A percentile compares a stretch with the other conserved stretches of the same genome.
Evolutionary conservation across 2,113 vertebrate genomes (phyloP).

Genomic region (Apistogramma diplotaenia): DNA sequence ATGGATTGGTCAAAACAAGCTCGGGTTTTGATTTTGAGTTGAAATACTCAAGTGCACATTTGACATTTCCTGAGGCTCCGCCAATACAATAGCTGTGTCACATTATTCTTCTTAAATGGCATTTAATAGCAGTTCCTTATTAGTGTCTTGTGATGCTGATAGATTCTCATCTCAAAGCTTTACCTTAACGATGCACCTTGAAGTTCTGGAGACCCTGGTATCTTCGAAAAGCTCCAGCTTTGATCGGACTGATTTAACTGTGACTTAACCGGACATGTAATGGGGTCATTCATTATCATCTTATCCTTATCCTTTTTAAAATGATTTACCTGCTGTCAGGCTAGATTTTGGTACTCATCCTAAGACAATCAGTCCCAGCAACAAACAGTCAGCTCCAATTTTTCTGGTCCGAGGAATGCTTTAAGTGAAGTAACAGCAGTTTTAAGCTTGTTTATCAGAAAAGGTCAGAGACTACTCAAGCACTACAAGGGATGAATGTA

Average conservation of each 20-base stretch:
- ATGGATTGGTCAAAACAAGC: not conserved
- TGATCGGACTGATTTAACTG: not conserved
- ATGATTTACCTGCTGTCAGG: slow-evolving; percentile 11
- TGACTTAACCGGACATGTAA: not conserved
- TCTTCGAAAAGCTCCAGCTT: not conserved
- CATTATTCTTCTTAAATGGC: not conserved
- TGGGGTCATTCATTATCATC: not conserved
- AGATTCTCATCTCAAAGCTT: not conserved
- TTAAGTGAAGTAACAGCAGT: slow-evolving; percentile 19
- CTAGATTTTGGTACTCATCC: not conserved
- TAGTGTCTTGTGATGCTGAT: not conserved
- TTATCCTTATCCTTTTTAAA: slow-evolving; percentile 20
- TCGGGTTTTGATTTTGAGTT: not conserved
- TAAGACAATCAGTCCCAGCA: not conserved
- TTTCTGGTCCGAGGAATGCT: not conserved
- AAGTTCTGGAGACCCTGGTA: not conserved
- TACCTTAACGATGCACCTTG: not conserved
- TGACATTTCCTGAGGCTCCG: not conserved
- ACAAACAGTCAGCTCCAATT: slow-evolving; percentile 14
- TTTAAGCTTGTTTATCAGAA: slow-evolving; percentile 41
- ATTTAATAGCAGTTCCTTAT: not conserved
- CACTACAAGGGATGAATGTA: slow-evolving; percentile 33
- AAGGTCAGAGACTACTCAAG: slow-evolving; percentile 26
- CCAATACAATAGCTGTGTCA: not conserved
- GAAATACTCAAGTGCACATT: not conserved